These are phyloP conservation scores for Xiphias gladius DNA, from an alignment of 2,113 vertebrate species.

Conservation along the genomic window DNA sequence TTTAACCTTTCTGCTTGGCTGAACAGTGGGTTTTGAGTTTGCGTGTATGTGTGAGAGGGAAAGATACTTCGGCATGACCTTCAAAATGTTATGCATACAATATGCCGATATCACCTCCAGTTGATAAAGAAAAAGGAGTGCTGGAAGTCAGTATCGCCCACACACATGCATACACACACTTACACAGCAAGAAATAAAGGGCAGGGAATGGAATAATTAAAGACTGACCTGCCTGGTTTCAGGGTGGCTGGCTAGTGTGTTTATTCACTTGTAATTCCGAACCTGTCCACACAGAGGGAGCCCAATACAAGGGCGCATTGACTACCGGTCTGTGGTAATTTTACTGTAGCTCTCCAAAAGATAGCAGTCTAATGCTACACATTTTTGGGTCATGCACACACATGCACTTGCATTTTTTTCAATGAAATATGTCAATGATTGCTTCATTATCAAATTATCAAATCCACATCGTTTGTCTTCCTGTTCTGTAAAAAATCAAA, in stretches of 20 bases:
- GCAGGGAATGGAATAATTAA: not conserved
- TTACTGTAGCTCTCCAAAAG: not conserved
- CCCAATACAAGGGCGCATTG: not conserved
- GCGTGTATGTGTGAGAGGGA: not conserved
- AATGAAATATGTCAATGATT: not conserved
- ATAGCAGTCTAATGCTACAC: conserved; percentile 32
- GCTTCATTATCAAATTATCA: not conserved
- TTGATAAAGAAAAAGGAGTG: conserved; percentile 33
- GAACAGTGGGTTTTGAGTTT: not conserved
- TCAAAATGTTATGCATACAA: conserved; percentile 20
- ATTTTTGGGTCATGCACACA: not conserved
- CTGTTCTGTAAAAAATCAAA: not conserved
- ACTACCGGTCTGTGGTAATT: not conserved
- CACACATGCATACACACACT: not conserved
- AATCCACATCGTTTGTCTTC: not conserved
- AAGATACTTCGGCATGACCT: conserved; percentile 40
- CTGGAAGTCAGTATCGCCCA: conserved; percentile 5
- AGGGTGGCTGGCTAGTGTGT: not conserved
- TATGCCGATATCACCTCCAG: conserved; percentile 14
- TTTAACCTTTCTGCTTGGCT: conserved; percentile 34
- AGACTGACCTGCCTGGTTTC: not conserved
- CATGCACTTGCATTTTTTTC: not conserved
- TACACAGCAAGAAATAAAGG: not conserved
- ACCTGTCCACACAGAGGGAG: conserved; percentile 32
- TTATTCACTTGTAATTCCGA: conserved; percentile 13